Evolutionary conservation across 2,113 vertebrate species (phyloP).

Genomic region (Podilymbus podiceps): DNA sequence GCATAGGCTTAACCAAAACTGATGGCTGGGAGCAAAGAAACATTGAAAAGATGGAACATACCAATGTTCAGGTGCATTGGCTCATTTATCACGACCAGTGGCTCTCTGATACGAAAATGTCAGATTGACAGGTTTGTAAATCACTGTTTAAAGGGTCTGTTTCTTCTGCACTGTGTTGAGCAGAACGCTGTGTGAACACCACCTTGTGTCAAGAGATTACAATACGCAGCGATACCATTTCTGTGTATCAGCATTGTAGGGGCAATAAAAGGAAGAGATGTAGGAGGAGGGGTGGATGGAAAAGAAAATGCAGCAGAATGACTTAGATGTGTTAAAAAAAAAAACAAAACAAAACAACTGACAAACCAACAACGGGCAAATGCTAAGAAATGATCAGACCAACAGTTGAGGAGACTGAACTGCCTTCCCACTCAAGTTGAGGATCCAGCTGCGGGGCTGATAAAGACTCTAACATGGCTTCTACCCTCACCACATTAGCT

Average conservation of each 20-base stretch:
- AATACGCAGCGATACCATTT: background rate
- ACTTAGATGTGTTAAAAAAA: background rate
- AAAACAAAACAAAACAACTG: no score
- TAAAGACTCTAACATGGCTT: background rate
- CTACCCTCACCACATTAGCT: background rate
- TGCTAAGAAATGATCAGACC: background rate
- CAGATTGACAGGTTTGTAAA: background rate
- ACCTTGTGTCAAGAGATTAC: background rate
- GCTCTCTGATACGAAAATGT: background rate
- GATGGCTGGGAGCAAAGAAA: background rate
- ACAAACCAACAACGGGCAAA: background rate
- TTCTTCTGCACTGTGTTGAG: background rate
- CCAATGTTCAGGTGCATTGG: background rate
- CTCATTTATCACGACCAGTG: background rate
- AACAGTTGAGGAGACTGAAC: background rate
- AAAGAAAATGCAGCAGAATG: background rate
- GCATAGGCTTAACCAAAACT: background rate
- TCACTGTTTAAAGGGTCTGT: background rate
- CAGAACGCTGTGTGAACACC: background rate
- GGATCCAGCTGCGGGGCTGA: background rate
- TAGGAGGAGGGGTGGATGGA: background rate
- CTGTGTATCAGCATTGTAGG: background rate
- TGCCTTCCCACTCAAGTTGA: background rate
- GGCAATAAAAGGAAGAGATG: background rate
- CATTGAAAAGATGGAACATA: background rate